Evolutionary conservation across 35 echinoderm and acorn worm genomes (phyloP).

Genomic region (Hemicentrotus pulcherrimus): DNA sequence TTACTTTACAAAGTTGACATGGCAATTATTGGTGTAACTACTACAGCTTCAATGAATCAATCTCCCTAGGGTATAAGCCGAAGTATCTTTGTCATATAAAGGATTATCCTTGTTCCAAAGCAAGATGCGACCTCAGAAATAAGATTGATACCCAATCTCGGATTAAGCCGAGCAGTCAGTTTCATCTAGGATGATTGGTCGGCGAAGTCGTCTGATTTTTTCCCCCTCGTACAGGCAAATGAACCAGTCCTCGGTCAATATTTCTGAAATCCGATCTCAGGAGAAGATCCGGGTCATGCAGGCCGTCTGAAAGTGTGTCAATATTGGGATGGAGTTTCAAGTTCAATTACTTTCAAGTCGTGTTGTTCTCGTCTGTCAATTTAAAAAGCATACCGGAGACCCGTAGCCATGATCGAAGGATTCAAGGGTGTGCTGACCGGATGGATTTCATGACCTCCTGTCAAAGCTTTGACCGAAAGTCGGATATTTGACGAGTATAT

Average conservation of each 20-base stretch:
- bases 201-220: background rate
- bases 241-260: background rate
- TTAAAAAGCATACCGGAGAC: background rate
- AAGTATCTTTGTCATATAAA: background rate
- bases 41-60: background rate
- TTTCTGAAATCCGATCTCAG: background rate
- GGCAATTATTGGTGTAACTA: background rate
- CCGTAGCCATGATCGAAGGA: background rate
- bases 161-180: background rate
- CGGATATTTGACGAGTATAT: background rate
- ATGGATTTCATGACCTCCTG: background rate
- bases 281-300: background rate
- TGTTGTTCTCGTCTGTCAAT: background rate
- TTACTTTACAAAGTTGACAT: background rate
- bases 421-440: background rate
- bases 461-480: background rate
- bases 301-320: background rate
- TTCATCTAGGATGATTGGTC: background rate
- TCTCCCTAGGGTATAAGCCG: background rate
- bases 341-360: background rate
- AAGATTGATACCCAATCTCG: background rate
- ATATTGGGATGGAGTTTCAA: background rate
- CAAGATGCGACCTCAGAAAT: background rate
- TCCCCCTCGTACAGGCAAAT: background rate
- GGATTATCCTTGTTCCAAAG: background rate